Evolutionary conservation across 2,797 vertebrate genomes (phyloP).

Genomic region (Oryzias dopingdopingensis): DNA sequence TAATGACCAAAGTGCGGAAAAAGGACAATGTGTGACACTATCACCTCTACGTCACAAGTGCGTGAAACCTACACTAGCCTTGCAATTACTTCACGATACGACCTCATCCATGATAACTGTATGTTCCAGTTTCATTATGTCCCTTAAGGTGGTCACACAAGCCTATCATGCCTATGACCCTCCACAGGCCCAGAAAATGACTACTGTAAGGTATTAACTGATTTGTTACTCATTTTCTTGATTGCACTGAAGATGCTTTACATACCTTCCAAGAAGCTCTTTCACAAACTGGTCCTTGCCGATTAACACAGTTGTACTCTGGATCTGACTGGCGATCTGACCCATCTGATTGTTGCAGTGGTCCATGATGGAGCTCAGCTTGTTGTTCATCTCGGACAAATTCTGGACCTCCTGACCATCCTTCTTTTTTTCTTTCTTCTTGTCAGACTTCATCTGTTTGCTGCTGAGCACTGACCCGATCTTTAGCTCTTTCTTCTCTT

Average conservation of each 20-base stretch:
- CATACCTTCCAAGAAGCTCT: constrained; percentile 88
- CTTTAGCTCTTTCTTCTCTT: constrained; percentile 87
- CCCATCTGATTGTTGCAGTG: constrained; percentile 78
- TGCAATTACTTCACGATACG: too few species aligned
- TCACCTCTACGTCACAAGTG: too few species aligned
- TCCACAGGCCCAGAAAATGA: too few species aligned
- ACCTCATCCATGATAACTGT: too few species aligned
- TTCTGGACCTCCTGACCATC: constrained; percentile 73
- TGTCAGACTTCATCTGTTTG: constrained; percentile 83
- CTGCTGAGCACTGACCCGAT: constrained; percentile 80
- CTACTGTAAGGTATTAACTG: neutral
- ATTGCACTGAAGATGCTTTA: constrained; percentile 17
- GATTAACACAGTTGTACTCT: constrained; percentile 67
- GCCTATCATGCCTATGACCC: too few species aligned
- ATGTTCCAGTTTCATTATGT: too few species aligned
- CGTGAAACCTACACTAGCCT: too few species aligned
- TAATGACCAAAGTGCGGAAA: too few species aligned
- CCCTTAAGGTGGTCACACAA: too few species aligned
- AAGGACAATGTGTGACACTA: too few species aligned
- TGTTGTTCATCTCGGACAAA: constrained; percentile 62
- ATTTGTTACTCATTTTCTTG: constrained; percentile 26
- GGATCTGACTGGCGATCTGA: constrained; percentile 73
- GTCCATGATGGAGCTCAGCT: constrained; percentile 76
- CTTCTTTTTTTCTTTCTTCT: constrained; percentile 87
- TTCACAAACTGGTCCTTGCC: constrained; percentile 85